Conservation (phyloP, 2,113 vertebrate species). For the Fregata magnificens region DNA sequence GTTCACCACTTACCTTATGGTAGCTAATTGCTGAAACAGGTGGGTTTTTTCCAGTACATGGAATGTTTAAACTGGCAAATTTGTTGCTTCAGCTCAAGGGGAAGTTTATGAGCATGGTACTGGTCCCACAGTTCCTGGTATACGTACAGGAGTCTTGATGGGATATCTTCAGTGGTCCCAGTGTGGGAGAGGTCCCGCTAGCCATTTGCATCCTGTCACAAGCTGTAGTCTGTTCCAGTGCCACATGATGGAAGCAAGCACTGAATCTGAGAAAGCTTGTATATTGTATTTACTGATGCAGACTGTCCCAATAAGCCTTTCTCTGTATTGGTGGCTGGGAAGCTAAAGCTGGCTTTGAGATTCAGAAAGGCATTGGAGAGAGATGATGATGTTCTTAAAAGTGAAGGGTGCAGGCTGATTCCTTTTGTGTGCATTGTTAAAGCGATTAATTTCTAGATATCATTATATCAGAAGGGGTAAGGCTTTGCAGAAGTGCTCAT, state of each 20-base stretch:
- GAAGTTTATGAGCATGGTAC: background rate
- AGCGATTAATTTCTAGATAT: conserved; percentile 46
- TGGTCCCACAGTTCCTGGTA: background rate
- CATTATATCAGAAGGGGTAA: conserved; percentile 48
- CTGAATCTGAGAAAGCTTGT: background rate
- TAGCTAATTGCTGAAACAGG: background rate
- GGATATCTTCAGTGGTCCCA: background rate
- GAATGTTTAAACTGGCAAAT: background rate
- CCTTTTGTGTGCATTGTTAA: conserved; percentile 47
- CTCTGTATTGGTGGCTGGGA: background rate
- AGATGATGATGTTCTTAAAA: background rate
- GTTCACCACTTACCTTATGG: background rate
- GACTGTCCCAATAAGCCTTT: background rate
- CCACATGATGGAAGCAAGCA: background rate
- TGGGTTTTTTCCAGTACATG: background rate
- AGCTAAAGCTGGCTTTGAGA: conserved; percentile 7
- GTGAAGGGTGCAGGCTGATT: conserved; percentile 36
- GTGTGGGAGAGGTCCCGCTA: background rate
- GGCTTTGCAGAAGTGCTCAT: conserved; percentile 52
- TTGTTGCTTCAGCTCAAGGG: background rate
- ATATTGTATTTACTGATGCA: background rate
- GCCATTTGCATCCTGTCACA: background rate
- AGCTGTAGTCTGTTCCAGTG: background rate
- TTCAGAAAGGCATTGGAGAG: background rate
- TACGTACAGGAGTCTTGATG: background rate